These are phyloP conservation scores for Drosophila sturtevanti DNA, from an alignment of 1,140 invertebrate species.

Conservation along the genomic window DNA sequence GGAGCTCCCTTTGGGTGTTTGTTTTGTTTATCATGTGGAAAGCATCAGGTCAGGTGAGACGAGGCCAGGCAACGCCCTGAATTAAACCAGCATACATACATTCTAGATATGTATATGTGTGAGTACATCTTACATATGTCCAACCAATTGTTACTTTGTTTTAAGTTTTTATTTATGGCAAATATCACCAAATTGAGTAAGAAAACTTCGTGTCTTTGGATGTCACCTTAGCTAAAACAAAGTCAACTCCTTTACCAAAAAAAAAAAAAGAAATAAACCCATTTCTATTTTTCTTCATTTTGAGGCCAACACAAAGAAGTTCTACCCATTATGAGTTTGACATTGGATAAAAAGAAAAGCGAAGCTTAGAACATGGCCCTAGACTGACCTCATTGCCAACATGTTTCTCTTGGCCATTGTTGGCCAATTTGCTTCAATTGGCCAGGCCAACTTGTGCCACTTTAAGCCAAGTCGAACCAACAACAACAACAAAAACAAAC, in stretches of 20 bases:
- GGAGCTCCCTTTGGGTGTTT: not conserved
- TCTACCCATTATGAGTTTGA: slow-evolving; percentile 54
- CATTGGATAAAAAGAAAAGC: slow-evolving; percentile 25
- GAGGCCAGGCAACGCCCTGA: slow-evolving; percentile 3
- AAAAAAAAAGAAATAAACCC: too few species aligned
- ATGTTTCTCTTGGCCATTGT: slow-evolving; percentile 26
- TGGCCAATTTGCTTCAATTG: slow-evolving; percentile 30
- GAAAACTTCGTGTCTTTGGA: not conserved
- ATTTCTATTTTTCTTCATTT: not conserved
- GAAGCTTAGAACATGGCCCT: slow-evolving; percentile 40
- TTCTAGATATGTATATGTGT: too few species aligned
- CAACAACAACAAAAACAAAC: not conserved
- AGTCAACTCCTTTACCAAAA: not conserved
- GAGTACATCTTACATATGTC: too few species aligned
- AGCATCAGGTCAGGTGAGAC: slow-evolving; percentile 11
- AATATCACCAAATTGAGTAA: not conserved
- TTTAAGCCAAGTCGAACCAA: not conserved
- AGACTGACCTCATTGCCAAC: slow-evolving; percentile 22
- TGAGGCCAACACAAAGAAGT: not conserved
- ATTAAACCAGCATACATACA: not conserved
- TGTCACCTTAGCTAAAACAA: slow-evolving; percentile 2
- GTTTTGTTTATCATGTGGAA: not conserved
- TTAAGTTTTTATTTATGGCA: slow-evolving; percentile 14
- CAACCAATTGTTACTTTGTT: slow-evolving; percentile 7
- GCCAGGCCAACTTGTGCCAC: slow-evolving; percentile 1